Evolutionary conservation across 1,140 invertebrate species (phyloP), one percentile per base, ranked within the genome.

Genomic region (Drosophila auraria): DNA sequence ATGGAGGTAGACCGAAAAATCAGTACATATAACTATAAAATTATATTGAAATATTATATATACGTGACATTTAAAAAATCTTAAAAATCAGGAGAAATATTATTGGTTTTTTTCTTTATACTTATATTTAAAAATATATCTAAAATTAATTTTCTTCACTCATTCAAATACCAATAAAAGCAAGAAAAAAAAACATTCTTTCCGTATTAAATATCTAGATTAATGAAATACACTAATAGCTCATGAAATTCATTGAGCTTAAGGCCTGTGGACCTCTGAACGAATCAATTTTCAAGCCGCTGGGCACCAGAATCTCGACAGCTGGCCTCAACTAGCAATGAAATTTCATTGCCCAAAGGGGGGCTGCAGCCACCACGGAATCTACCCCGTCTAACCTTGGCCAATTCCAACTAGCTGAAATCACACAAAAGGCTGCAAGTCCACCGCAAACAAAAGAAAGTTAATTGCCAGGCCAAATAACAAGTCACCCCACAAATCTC

Each of bases 401-500:
- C 30, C 51, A 40, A 42, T 60, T 72, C n/a, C 40, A 62, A 60
- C 80, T 80, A 63, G 58, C 49, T 56, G 40, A 45, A 73, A 61
- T 60, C 66, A 71, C 56, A 65, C 49, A 60, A 73, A 71, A 71
- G 70, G 54, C 66, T 73, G 70, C 70, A 57, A 75, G 72, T 71
- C 54, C 42, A 74, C 75, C 74, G 81, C 77, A 80, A 87, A 87
- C 83, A 87, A 87, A 87, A 71, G 77, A 66, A 87, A 87, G 80
- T 87, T 87, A 87, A 87, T 87, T 87, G 83, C 60, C 53, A 51
- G 51, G 56, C 76, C 60, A 74, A 79, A 78, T 71, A 80, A 64
- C 78, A 73, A 86, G 73, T 80, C 70, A 51, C 56, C 40, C 47
- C 63, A 56, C 27, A 56, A 78, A 68, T 69, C 75, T 40, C 15